phyloP scores from a whole-genome alignment of 2,888 invertebrate genomes.

The Unio pictorum region DNA sequence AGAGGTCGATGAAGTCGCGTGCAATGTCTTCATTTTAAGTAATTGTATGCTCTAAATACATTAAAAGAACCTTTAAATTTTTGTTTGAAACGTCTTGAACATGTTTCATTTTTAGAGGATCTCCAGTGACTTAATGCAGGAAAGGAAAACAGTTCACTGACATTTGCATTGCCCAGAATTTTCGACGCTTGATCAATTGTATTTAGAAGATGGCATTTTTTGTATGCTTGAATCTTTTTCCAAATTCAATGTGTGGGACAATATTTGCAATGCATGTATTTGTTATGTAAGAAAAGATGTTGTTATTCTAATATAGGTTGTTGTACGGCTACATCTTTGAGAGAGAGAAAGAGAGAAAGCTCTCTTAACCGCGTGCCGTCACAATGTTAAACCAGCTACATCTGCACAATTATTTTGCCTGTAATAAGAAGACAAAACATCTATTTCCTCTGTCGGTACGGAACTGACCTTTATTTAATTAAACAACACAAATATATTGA shows the following conservation, averaged over 20 bases:
- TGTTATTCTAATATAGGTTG: too few relatives aligned
- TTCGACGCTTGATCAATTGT: constrained; percentile 7
- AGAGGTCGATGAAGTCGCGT: constrained; percentile 15
- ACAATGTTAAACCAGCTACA: too few relatives aligned
- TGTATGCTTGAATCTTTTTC: constrained; percentile 17
- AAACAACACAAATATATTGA: too few relatives aligned
- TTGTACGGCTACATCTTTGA: too few relatives aligned
- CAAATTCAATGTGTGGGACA: constrained; percentile 30
- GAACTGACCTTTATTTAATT: too few relatives aligned
- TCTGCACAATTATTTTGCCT: too few relatives aligned
- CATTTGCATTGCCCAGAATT: constrained; percentile 1
- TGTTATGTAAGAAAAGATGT: too few relatives aligned
- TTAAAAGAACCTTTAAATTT: constrained; percentile 5
- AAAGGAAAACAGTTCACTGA: constrained; percentile 17
- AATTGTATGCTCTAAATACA: constrained; percentile 6
- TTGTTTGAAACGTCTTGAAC: not conserved
- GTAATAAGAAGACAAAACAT: too few relatives aligned
- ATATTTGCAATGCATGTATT: constrained; percentile 36
- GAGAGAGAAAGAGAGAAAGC: too few relatives aligned
- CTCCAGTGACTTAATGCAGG: constrained; percentile 18
- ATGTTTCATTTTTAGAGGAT: constrained; percentile 11
- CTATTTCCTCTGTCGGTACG: too few relatives aligned
- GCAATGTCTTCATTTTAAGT: constrained; percentile 6
- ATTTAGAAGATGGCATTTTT: constrained; percentile 18
- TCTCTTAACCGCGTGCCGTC: too few relatives aligned